Evolutionary conservation across 1,140 invertebrate genomes (phyloP).

Genomic region (Danaus melanippus): DNA sequence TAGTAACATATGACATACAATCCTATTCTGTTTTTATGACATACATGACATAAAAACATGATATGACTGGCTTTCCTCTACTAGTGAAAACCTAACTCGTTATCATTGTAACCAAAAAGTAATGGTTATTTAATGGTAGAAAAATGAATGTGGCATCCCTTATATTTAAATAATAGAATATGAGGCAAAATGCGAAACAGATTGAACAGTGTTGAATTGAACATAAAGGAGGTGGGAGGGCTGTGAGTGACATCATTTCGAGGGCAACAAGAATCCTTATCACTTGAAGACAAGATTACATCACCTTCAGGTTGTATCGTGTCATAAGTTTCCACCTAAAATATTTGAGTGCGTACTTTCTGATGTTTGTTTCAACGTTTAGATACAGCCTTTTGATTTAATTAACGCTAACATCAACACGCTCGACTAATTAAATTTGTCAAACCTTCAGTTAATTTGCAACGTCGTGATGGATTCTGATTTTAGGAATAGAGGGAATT

Average conservation of each 20-base stretch:
- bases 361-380: conserved; percentile 3
- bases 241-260: conserved; percentile 21
- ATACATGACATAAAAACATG: too few relatives aligned
- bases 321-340: conserved; percentile 15
- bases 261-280: conserved; percentile 21
- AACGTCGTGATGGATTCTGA: background rate
- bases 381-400: conserved; percentile 1
- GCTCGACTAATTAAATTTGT: conserved; percentile 4
- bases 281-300: conserved; percentile 20
- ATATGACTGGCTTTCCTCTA: too few relatives aligned
- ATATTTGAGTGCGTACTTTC: conserved; percentile 9
- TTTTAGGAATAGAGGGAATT: too few relatives aligned
- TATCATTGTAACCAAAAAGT: too few relatives aligned
- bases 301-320: conserved; percentile 17
- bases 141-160: too few relatives aligned
- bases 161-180: background rate
- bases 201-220: background rate
- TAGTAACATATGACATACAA: too few relatives aligned
- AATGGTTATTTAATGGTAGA: too few relatives aligned
- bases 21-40: too few relatives aligned
- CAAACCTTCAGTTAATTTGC: conserved; percentile 1
- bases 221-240: conserved; percentile 14
- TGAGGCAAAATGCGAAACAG: background rate
- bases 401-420: background rate
- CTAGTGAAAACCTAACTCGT: too few relatives aligned